Percentiles rank a stretch among this genome's conserved stretches.
Evolutionary conservation across 2,113 vertebrate genomes (phyloP).

Genomic region (Sphyrna mokarran): DNA sequence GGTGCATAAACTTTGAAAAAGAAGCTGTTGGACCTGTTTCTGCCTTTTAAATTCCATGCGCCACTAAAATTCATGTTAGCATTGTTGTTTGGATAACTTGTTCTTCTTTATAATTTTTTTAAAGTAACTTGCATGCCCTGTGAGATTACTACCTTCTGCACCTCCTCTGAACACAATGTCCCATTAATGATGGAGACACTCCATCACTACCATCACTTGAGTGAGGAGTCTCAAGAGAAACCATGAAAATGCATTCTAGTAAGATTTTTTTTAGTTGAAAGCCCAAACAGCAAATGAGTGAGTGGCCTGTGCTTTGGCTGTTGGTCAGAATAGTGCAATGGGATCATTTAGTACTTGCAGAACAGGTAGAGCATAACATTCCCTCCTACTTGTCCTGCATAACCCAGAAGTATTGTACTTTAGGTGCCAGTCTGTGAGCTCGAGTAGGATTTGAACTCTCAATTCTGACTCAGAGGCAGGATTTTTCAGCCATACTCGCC

Average conservation of each 20-base stretch:
- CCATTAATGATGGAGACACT: neutral
- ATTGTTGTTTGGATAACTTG: neutral
- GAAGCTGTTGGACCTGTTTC: neutral
- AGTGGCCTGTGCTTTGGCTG: neutral
- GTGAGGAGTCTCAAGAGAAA: neutral
- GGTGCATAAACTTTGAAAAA: neutral
- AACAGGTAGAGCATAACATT: neutral
- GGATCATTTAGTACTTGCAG: neutral
- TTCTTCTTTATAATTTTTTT: neutral
- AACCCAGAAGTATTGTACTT: neutral
- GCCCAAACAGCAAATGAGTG: neutral
- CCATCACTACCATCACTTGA: too few species aligned
- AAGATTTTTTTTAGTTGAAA: neutral
- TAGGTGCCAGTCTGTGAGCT: neutral
- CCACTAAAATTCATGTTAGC: neutral
- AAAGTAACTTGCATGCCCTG: neutral
- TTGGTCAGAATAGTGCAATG: neutral
- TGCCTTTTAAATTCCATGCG: neutral
- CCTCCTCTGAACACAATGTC: neutral
- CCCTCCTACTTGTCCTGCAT: neutral
- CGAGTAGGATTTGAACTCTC: neutral
- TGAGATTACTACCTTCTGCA: neutral
- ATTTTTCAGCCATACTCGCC: too few species aligned
- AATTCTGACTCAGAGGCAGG: neutral
- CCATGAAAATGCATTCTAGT: neutral